Percentiles rank a stretch among this genome's conserved stretches.
These are phyloP conservation scores for Escarpia spicata DNA, from an alignment of 2,888 invertebrate genomes.

Conservation along the genomic window DNA sequence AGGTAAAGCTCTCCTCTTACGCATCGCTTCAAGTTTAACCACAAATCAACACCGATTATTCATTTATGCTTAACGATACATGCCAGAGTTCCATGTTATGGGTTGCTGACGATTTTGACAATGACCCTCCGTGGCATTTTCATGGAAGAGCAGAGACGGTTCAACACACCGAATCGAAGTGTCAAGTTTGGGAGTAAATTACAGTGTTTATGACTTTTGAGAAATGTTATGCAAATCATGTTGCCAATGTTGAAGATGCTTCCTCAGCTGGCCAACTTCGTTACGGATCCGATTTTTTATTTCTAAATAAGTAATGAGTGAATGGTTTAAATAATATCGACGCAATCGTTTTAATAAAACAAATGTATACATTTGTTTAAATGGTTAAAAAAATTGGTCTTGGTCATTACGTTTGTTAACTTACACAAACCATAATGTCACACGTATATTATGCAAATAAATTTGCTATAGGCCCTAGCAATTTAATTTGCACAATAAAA, in stretches of 20 bases:
- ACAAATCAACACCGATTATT: neutral
- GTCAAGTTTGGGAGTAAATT: neutral
- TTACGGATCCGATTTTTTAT: no score
- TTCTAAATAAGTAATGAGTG: no score
- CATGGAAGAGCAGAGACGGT: neutral
- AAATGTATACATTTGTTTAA: neutral
- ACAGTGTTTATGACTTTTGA: neutral
- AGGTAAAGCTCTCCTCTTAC: neutral
- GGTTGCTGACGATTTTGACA: neutral
- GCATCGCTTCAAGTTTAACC: neutral
- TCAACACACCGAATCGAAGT: neutral
- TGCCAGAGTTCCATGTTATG: neutral
- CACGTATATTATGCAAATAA: no score
- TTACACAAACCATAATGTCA: no score
- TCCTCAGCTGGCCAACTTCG: no score
- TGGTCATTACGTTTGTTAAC: no score
- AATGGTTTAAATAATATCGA: no score
- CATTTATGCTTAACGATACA: slow-evolving; percentile 4
- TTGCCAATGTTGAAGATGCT: neutral
- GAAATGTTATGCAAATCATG: neutral
- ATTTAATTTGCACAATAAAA: no score
- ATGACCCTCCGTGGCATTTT: neutral
- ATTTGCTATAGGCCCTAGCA: no score
- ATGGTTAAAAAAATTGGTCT: neutral
- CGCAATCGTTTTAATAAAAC: no score